A percentile compares a stretch with the other conserved stretches of the same genome.
Conservation (phyloP, 2,888 invertebrate species). For the Hermaeophaga mercurialis region DNA sequence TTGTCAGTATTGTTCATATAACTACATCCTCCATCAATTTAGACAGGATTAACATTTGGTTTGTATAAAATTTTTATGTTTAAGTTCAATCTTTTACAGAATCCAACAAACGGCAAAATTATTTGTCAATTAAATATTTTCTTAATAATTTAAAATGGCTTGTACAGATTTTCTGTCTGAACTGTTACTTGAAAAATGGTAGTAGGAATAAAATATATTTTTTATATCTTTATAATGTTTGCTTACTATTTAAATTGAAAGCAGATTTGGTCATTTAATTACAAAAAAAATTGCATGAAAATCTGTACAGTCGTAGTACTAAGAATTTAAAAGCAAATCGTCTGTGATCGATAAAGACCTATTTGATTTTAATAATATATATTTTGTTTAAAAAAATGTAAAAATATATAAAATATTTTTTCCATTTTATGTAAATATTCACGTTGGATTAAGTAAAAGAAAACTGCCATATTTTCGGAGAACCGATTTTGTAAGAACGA, state of each 20-base stretch:
- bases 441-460: conserved; percentile 32
- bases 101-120: conserved; percentile 24
- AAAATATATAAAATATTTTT: conserved; percentile 15
- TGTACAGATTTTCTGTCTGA: background rate
- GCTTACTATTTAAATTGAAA: background rate
- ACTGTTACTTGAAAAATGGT: too few species aligned
- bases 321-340: conserved; percentile 19
- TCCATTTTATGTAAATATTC: conserved; percentile 18
- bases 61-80: conserved; percentile 10
- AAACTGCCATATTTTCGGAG: conserved; percentile 10
- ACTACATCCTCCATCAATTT: conserved; percentile 23
- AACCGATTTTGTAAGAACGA: conserved; percentile 19
- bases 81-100: conserved; percentile 24
- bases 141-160: background rate
- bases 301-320: conserved; percentile 18
- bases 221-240: background rate
- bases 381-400: conserved; percentile 21
- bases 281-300: conserved; percentile 4
- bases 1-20: conserved; percentile 33
- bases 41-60: conserved; percentile 17
- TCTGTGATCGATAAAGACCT: conserved; percentile 19
- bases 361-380: conserved; percentile 24
- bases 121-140: conserved; percentile 13
- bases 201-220: background rate
- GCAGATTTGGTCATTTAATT: too few species aligned